Conservation (phyloP, 2,113 vertebrate genomes). For the Leucopsar rothschildi region DNA sequence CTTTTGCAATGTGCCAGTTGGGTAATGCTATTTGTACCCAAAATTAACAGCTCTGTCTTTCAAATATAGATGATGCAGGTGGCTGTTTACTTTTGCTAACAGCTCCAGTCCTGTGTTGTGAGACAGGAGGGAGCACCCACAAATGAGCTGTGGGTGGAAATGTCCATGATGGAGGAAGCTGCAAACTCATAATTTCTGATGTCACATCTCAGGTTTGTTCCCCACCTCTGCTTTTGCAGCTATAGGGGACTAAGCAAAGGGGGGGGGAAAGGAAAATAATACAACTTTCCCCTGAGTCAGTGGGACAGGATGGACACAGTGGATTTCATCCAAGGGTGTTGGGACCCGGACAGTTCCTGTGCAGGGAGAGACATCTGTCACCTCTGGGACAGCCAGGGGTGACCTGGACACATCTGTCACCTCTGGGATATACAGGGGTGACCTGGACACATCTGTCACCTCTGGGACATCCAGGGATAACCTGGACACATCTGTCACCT, state of each 20-base stretch:
- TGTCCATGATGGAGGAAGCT: fast-evolving
- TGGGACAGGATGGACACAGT: no score
- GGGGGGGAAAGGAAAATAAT: fast-evolving
- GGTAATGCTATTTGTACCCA: background rate
- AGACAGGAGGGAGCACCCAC: background rate
- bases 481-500: no score
- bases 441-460: no score
- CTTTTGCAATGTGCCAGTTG: background rate
- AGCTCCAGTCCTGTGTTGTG: background rate
- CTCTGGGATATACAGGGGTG: no score
- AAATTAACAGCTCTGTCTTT: background rate
- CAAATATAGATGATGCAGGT: background rate
- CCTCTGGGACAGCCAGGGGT: no score
- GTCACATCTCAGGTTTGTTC: background rate
- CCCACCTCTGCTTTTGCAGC: background rate
- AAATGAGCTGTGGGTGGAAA: background rate
- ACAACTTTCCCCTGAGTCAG: fast-evolving
- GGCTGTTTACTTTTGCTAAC: background rate
- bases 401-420: no score
- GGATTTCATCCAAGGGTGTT: background rate
- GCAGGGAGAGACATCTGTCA: background rate
- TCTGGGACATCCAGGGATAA: no score
- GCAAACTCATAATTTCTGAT: background rate
- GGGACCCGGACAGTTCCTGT: no score
- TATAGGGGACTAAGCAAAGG: background rate